Base-by-base conservation (phyloP, 2,888 invertebrate species). In the Erynnis tages region DNA sequence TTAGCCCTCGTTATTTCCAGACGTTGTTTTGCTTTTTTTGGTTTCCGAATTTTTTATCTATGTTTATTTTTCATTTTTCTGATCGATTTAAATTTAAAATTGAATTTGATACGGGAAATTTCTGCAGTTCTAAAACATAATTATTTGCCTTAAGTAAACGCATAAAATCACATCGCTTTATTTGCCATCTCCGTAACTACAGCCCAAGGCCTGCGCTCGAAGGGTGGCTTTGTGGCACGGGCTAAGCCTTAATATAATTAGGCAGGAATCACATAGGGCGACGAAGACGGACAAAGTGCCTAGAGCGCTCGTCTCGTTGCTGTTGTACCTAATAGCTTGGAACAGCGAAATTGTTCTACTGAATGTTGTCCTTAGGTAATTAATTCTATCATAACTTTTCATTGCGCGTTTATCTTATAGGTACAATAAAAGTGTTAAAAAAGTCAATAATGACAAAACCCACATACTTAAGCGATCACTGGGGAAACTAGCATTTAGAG, bases 191-290 rank as follows among this genome's bases (percentile, higher is more conserved):
- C 19, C 19, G 40, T 45, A 34, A 34, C 32, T 21, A 45, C 14
- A 44, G 10, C 14, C 16, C 27, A 16, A 14, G 44, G 52, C 52
- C 21, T 44, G 37, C 4, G 44, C 44, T 52, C 29, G 10, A 37
- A 45, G 44, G 37, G 52, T 38, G 52, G 44, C 44, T 52, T 30
- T 44, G 44, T 52, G 44, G 44, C 30, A 37, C 27, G 44, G 52
- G 37, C 52, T 52, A 37, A 44, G 44, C 43, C 52, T 37, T 52
- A 52, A 52, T 44, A 52, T 52, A 52, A 52, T 52, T 44, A 44
- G 44, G 44, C 37, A 44, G 52, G 37, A 52, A 44, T 44, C 52
- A 52, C 52, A 52, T 30, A 52, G 44, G 37, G 52, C 52, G 52
- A 52, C 52, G 44, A 52, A 44, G 44, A 52, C 52, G 44, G 29